Evolutionary conservation across 2,888 invertebrate species (phyloP), one percentile per base, ranked within the genome.

Genomic region (Cyclophora albipunctata): DNA sequence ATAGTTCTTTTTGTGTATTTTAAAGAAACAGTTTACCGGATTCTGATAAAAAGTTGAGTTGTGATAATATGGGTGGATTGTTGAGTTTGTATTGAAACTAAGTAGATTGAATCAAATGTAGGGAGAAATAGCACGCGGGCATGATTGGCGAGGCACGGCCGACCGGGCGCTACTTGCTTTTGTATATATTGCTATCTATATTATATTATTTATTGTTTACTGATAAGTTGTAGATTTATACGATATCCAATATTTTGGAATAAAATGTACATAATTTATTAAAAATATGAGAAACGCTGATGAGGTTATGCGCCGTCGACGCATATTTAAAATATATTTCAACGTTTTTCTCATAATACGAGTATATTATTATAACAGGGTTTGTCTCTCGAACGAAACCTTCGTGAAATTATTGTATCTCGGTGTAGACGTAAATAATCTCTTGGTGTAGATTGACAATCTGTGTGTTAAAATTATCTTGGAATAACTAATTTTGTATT

Each of bases 161-260:
- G 71, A 70, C 66, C 63, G 68, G 66, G 77, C 78, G 83, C 79
- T 69, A 72, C 72, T 68, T 77, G 88, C 87, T 87, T 88, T 68
- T 88, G 88, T 88, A 88, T 53, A 88, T 86, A 86, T 64, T 74
- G 85, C 87, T 84, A 69, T 81, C 75, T 78, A 60, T 71, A 76
- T 67, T 67, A 81, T 78, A 81, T 76, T 85, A 88, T 86, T 88
- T 87, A 88, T 87, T 87, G 81, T 84, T 85, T 85, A 80, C 79
- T 74, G 55, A 71, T 78, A 81, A 82, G 74, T 76, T 74, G 53
- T 84, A 81, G 71, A 69, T 58, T 65, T 61, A 55, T 62, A 66
- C 67, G 64, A 64, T 64, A 64, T 63, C 62, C 60, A 58, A 47
- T 20, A 64, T 67, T 65, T 60, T 60, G 65, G 58, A 67, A 66